Evolutionary conservation across 92 coral and sea anemone genomes (phyloP).

Genomic region (Phenganax stokvisi): DNA sequence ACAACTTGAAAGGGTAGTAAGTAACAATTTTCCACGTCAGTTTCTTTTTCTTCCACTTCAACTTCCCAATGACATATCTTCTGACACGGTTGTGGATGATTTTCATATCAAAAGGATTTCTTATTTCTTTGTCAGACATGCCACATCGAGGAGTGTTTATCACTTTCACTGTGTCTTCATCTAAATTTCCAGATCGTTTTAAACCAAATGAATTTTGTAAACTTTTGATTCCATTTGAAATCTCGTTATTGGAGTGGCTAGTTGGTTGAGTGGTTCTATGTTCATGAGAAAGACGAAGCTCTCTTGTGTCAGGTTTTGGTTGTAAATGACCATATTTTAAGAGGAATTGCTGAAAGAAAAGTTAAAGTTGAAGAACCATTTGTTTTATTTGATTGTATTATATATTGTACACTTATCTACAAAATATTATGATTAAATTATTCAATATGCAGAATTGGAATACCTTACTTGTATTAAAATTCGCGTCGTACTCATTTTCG

Average conservation of each 20-base stretch:
- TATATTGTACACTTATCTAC: too few relatives aligned
- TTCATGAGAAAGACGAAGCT: neutral
- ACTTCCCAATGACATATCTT: slow-evolving; percentile 13
- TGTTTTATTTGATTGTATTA: neutral
- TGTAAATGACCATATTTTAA: slow-evolving; percentile 29
- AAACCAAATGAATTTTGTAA: slow-evolving; percentile 37
- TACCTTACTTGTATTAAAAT: too few relatives aligned
- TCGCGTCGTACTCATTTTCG: too few relatives aligned
- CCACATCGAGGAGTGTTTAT: slow-evolving; percentile 46
- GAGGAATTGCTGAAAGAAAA: slow-evolving; percentile 23
- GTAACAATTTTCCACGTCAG: slow-evolving; percentile 53
- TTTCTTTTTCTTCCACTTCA: slow-evolving; percentile 24
- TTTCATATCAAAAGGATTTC: neutral
- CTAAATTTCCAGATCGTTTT: slow-evolving; percentile 27
- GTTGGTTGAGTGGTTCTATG: neutral
- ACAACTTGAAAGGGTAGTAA: neutral
- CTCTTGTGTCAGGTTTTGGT: slow-evolving; percentile 12
- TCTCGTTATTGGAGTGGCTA: slow-evolving; percentile 3
- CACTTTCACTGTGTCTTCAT: slow-evolving; percentile 28
- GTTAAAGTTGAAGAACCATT: neutral
- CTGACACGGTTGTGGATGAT: slow-evolving; percentile 32
- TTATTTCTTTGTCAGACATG: slow-evolving; percentile 24
- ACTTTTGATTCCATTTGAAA: slow-evolving; percentile 32
- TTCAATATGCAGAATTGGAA: too few relatives aligned
- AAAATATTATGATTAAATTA: too few relatives aligned